Evolutionary conservation across 1,140 invertebrate species (phyloP).

Genomic region (Macrobrachium nipponense): DNA sequence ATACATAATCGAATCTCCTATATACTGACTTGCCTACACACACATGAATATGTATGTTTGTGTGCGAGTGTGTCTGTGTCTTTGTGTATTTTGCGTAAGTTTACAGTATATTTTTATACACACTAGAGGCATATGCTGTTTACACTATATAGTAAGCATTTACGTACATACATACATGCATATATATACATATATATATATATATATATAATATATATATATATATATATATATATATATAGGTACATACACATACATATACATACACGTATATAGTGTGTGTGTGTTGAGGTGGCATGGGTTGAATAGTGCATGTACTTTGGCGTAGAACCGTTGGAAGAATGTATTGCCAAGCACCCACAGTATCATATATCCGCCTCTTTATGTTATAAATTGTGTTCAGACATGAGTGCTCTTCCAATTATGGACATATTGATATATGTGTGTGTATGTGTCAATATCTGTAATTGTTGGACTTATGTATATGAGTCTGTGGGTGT

Average conservation of each 20-base stretch:
- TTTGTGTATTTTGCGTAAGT: neutral
- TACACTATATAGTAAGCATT: neutral
- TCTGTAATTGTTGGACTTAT: neutral
- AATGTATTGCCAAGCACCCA: no score
- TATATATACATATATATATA: conserved; percentile 20
- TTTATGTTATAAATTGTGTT: no score
- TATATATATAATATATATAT: conserved; percentile 16
- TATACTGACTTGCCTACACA: neutral
- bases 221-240: conserved; percentile 6
- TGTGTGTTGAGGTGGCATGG: neutral
- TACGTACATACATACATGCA: neutral
- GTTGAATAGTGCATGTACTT: conserved; percentile 21
- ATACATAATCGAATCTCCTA: no score
- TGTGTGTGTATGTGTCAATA: neutral
- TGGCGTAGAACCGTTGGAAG: neutral
- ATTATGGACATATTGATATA: conserved; percentile 2
- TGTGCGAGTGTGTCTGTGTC: no score
- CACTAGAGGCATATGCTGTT: no score
- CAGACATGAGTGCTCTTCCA: neutral
- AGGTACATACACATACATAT: neutral
- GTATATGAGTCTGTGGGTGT: conserved; percentile 9
- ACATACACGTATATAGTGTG: neutral
- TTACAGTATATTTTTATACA: no score
- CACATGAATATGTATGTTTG: neutral
- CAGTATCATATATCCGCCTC: no score